Evolutionary conservation across 1,140 invertebrate genomes (phyloP).

Genomic region (Wiebesia pumilae): DNA sequence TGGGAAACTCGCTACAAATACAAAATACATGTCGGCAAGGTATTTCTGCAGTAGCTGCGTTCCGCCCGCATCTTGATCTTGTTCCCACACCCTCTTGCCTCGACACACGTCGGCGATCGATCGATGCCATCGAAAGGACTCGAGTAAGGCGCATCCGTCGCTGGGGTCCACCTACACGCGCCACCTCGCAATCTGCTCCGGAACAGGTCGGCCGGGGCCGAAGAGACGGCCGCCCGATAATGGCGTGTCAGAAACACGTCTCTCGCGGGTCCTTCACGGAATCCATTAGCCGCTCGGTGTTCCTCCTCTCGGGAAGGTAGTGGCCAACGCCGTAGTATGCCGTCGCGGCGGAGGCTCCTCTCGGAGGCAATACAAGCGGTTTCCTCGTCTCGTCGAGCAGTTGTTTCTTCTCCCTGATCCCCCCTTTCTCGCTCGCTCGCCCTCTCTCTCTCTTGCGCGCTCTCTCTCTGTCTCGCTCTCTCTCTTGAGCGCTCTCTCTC

Average conservation of each 20-base stretch:
- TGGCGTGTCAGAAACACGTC: constrained; percentile 20
- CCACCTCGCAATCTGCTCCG: background rate
- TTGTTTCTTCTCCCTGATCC: no score
- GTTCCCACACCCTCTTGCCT: background rate
- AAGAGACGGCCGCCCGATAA: background rate
- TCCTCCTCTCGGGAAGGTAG: background rate
- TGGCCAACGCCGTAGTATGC: no score
- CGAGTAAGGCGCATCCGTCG: background rate
- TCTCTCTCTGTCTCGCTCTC: no score
- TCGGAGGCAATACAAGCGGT: background rate
- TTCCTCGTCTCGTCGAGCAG: background rate
- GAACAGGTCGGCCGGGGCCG: background rate
- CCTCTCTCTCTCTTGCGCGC: no score
- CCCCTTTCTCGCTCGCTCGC: background rate
- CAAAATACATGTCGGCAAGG: no score
- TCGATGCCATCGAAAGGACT: background rate
- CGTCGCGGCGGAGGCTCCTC: no score
- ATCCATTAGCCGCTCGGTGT: constrained; percentile 34
- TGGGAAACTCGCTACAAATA: no score
- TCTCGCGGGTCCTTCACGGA: constrained; percentile 26
- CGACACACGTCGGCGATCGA: no score
- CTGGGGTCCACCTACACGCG: background rate
- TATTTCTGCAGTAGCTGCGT: no score
- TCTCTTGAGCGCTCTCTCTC: no score
- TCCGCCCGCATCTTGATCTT: no score